Conservation (phyloP, 2,888 invertebrate genomes). For the Lasioglossum zephyrum region DNA sequence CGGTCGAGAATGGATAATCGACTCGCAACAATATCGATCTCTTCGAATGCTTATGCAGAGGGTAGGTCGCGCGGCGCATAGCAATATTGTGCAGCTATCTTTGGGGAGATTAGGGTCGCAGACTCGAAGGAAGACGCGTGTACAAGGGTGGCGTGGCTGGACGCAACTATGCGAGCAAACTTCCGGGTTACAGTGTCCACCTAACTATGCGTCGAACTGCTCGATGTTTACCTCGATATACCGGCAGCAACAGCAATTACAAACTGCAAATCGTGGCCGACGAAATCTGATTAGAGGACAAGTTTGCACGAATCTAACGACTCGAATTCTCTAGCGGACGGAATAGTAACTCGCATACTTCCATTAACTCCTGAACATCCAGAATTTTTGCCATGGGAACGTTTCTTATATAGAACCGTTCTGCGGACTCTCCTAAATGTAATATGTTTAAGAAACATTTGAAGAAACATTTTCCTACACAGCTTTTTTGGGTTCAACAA, state of each 20-base stretch:
- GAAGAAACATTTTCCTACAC: not conserved
- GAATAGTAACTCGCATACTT: not conserved
- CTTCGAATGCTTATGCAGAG: too few species aligned
- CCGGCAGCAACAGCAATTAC: constrained; percentile 15
- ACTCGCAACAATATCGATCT: constrained; percentile 6
- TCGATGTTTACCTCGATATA: constrained; percentile 46
- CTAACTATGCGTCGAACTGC: constrained; percentile 53
- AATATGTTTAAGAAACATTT: not conserved
- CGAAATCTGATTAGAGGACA: constrained; percentile 50
- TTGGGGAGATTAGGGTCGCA: constrained; percentile 36
- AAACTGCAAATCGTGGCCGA: constrained; percentile 48
- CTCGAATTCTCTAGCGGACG: not conserved
- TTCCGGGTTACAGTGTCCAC: constrained; percentile 50
- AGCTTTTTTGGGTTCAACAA: not conserved
- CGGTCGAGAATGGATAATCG: not conserved
- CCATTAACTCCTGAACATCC: not conserved
- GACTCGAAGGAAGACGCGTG: constrained; percentile 49
- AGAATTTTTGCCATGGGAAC: not conserved
- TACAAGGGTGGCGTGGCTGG: constrained; percentile 13
- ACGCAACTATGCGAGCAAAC: constrained; percentile 52
- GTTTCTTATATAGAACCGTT: not conserved
- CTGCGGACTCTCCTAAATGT: not conserved
- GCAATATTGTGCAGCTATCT: constrained; percentile 26
- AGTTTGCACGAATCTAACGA: constrained; percentile 30
- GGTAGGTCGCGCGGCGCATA: not conserved